phyloP scores from a whole-genome alignment of 2,797 vertebrate genomes.

The Sebastes itinus region DNA sequence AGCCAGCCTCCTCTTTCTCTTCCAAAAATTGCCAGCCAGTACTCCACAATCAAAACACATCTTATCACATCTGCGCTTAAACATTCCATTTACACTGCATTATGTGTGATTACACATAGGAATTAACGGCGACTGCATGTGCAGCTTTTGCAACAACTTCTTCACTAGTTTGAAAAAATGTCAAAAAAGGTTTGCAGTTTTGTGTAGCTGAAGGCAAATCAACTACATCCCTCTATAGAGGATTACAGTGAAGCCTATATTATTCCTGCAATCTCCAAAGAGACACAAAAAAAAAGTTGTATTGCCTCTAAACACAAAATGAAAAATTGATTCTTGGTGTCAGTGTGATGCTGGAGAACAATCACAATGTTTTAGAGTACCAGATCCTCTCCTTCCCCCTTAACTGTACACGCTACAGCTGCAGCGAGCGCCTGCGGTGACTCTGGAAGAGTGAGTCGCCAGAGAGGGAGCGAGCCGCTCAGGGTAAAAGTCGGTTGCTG shows the following conservation, averaged over 20 bases:
- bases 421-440: constrained; percentile 47
- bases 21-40: constrained; percentile 47
- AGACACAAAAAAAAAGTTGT: constrained; percentile 34
- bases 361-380: constrained; percentile 38
- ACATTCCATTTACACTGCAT: constrained; percentile 35
- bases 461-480: constrained; percentile 28
- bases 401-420: constrained; percentile 44
- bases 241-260: constrained; percentile 25
- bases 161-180: constrained; percentile 10
- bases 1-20: constrained; percentile 47
- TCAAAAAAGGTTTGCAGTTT: constrained; percentile 20
- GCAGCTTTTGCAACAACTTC: constrained; percentile 8
- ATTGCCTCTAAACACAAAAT: constrained; percentile 61
- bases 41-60: constrained; percentile 62
- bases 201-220: constrained; percentile 37
- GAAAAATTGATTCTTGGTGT: constrained; percentile 63
- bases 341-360: constrained; percentile 53
- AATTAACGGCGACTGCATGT: constrained; percentile 4
- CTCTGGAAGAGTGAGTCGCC: constrained; percentile 31
- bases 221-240: constrained; percentile 7
- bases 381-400: constrained; percentile 33
- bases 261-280: constrained; percentile 51
- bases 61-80: constrained; percentile 37
- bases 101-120: constrained; percentile 32
- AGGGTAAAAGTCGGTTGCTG: constrained; percentile 44